These are phyloP conservation scores for Catostylus mosaicus DNA, from an alignment of 30 jellyfish, hydroid and myxozoan species.

Conservation along the genomic window DNA sequence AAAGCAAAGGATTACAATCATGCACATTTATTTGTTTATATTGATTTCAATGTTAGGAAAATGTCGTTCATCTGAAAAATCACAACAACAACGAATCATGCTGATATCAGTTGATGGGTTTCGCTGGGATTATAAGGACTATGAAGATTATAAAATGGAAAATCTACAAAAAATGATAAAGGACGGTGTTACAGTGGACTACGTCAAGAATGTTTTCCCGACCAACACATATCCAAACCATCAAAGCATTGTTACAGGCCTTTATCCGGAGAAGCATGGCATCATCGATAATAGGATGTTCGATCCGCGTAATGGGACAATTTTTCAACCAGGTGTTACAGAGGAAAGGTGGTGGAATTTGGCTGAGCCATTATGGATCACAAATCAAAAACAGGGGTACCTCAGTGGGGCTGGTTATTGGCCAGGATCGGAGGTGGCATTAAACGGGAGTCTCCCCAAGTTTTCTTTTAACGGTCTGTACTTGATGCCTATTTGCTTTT, in stretches of 20 bases:
- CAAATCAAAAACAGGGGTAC: conserved; percentile 71
- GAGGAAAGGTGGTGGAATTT: conserved; percentile 88
- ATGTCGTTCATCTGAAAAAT: background rate
- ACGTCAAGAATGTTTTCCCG: conserved; percentile 90
- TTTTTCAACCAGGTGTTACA: conserved; percentile 56
- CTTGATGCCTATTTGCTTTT: background rate
- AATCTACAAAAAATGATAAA: conserved; percentile 53
- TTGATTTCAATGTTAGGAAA: background rate
- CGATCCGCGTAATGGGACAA: conserved; percentile 71
- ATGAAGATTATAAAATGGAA: conserved; percentile 33
- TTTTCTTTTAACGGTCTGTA: conserved; percentile 9
- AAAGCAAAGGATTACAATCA: no score
- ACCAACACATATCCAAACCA: conserved; percentile 89
- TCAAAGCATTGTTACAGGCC: conserved; percentile 93
- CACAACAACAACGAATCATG: conserved; percentile 61
- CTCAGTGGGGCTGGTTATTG: conserved; percentile 76
- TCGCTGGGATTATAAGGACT: conserved; percentile 84
- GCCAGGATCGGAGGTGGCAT: conserved; percentile 79
- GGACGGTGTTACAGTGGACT: conserved; percentile 88
- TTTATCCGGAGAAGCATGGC: conserved; percentile 94
- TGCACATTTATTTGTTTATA: no score
- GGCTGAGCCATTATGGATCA: conserved; percentile 84
- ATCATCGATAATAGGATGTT: conserved; percentile 79
- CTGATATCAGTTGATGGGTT: conserved; percentile 90
- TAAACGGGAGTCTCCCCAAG: conserved; percentile 48